Evolutionary conservation across 2,888 invertebrate genomes (phyloP).

Genomic region (Netelia melanura): DNA sequence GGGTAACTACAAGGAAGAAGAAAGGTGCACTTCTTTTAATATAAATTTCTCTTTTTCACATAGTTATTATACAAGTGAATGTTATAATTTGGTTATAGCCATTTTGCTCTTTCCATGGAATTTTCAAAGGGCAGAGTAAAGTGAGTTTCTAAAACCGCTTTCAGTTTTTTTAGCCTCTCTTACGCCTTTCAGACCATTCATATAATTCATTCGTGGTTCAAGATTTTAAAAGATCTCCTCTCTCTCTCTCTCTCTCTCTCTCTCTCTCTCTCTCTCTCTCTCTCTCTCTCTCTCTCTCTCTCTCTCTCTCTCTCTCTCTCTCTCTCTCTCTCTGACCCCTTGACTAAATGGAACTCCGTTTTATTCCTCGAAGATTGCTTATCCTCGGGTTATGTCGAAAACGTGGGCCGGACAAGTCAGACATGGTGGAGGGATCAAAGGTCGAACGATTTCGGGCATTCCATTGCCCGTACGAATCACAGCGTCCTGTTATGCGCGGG

Average conservation of each 20-base stretch:
- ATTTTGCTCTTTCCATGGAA: too few species aligned
- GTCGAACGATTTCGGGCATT: slow-evolving; percentile 43
- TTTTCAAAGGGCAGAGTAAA: too few species aligned
- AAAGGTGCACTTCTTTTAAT: too few species aligned
- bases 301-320: not conserved
- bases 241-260: not conserved
- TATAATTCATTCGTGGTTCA: too few species aligned
- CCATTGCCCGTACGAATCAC: not conserved
- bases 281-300: not conserved
- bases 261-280: not conserved
- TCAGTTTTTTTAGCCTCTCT: too few species aligned
- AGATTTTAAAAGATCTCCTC: too few species aligned
- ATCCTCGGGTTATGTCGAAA: slow-evolving; percentile 72
- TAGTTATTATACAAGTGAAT: too few species aligned
- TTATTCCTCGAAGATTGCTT: slow-evolving; percentile 69
- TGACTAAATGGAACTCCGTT: not conserved
- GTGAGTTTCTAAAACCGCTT: too few species aligned
- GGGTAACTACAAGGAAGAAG: too few species aligned
- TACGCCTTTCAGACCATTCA: too few species aligned
- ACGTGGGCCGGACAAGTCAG: slow-evolving; percentile 67
- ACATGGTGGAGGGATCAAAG: slow-evolving; percentile 66
- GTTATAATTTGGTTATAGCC: too few species aligned
- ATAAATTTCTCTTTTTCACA: too few species aligned
- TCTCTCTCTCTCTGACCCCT: not conserved
- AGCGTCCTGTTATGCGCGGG: not conserved